A percentile compares a stretch with the other conserved stretches of the same genome.
These are phyloP conservation scores for Puntigrus tetrazona DNA, from an alignment of 2,113 vertebrate species.

Conservation along the genomic window DNA sequence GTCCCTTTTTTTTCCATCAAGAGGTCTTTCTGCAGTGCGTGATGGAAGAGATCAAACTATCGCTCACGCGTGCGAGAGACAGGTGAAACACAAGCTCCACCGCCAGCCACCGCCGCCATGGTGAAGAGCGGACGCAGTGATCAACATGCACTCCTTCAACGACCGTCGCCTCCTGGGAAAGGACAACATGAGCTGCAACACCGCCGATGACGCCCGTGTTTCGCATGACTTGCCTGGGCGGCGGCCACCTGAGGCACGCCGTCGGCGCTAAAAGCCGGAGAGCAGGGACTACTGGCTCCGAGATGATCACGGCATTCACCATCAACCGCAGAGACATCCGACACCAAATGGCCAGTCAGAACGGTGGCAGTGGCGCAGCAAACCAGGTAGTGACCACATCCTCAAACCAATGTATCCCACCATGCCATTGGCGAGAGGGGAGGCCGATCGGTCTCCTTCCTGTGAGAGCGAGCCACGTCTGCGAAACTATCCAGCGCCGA, in stretches of 20 bases:
- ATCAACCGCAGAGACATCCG: constrained; percentile 77
- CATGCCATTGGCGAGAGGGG: constrained; percentile 61
- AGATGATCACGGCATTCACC: constrained; percentile 72
- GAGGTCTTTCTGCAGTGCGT: constrained; percentile 98
- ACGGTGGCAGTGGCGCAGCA: constrained; percentile 74
- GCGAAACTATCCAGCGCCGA: constrained; percentile 51
- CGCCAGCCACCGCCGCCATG: constrained; percentile 78
- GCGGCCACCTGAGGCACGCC: constrained; percentile 69
- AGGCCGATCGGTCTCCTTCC: constrained; percentile 55
- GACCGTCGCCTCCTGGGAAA: constrained; percentile 95
- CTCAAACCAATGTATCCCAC: constrained; percentile 60
- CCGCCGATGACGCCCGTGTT: constrained; percentile 91
- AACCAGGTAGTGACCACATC: constrained; percentile 72
- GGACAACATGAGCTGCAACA: constrained; percentile 93
- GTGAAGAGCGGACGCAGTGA: constrained; percentile 94
- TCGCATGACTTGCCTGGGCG: constrained; percentile 81
- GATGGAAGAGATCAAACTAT: constrained; percentile 95
- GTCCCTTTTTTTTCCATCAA: constrained; percentile 77
- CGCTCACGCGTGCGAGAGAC: constrained; percentile 95
- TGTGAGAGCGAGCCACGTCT: constrained; percentile 44
- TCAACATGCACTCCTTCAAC: constrained; percentile 99
- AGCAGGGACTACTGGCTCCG: constrained; percentile 77
- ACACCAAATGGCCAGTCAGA: constrained; percentile 75
- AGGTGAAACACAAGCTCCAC: constrained; percentile 89
- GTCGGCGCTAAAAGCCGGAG: constrained; percentile 75